These are phyloP conservation scores for Zophobas morio DNA, from an alignment of 1,140 invertebrate species.

Conservation along the genomic window DNA sequence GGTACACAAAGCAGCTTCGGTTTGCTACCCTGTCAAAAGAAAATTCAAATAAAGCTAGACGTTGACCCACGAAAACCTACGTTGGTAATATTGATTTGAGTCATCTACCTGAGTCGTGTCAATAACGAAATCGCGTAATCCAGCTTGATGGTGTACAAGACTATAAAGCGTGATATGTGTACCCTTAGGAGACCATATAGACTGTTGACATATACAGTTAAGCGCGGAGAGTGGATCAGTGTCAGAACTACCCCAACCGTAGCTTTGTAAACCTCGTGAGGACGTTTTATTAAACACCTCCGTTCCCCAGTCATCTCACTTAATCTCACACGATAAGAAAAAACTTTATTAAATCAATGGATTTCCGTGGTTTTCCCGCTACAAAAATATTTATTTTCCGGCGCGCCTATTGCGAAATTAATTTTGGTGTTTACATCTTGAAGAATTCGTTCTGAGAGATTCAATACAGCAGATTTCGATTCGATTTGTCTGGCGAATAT, in stretches of 20 bases:
- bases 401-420: constrained; percentile 27
- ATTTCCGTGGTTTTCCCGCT: neutral
- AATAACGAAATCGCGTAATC: constrained; percentile 31
- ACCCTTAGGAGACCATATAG: constrained; percentile 48
- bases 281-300: constrained; percentile 37
- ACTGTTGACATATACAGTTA: constrained; percentile 54
- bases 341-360: constrained; percentile 39
- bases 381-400: constrained; percentile 33
- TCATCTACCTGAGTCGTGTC: constrained; percentile 38
- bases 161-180: constrained; percentile 38
- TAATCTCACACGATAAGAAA: constrained; percentile 25
- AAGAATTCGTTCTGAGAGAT: constrained; percentile 18
- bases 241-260: constrained; percentile 39
- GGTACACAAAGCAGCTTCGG: neutral
- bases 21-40: constrained; percentile 15
- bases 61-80: constrained; percentile 25
- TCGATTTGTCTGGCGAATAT: constrained; percentile 35
- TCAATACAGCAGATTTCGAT: constrained; percentile 21
- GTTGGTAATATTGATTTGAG: constrained; percentile 37
- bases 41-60: constrained; percentile 27
- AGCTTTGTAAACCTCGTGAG: constrained; percentile 28
- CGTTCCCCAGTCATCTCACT: constrained; percentile 18
- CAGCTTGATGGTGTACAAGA: constrained; percentile 23
- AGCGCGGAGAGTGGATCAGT: constrained; percentile 49
- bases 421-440: constrained; percentile 31